Evolutionary conservation across 1,140 invertebrate genomes (phyloP), one percentile per base, ranked within the genome.

Genomic region (Drosophila azteca): DNA sequence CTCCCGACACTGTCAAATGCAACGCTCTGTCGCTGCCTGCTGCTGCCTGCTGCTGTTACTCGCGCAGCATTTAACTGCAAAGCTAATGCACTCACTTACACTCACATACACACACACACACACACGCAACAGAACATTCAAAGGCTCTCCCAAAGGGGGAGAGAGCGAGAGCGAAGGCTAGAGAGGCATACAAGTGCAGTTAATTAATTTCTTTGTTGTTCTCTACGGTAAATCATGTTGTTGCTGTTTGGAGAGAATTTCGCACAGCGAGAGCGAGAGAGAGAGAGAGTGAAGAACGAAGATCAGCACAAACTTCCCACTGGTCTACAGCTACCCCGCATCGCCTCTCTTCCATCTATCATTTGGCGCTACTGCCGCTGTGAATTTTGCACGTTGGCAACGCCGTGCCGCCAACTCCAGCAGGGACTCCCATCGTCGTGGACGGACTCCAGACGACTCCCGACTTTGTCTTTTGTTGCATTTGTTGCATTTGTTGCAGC

Each of bases 201-300:
- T 88, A 84, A 88, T 88, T 88, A 88, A 88, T 88, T 88, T 88
- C 83, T 88, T 88, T 88, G 83, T 88, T 88, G 83, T 88, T 84
- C 62, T 88, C 84, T 89, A 88, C 79, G 83, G 79, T 88, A 89
- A 88, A 88, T 88, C 83, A 88, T 88, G 58, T 48, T 63, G 54
- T 41, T 77, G 53, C 24, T 61, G 49, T 41, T 45, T 17, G 51
- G 46, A 62, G 57, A 69, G 77, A 81, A 66, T 67, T 85, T 75
- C 61, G 71, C 43, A 67, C 48, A 58, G 41, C 64, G 54, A 49
- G 39, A 24, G 41, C 35, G 35, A 6, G 29, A 17, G 20, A 67
- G 44, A 39, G 46, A 51, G 35, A 57, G 44, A 35, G 31, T 58
- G 39, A 57, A 69, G 65, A 69, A 50, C 63, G 20, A n/a, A 29